Base-by-base conservation (phyloP, 2,888 invertebrate species). In the Drosophila rellima region DNA sequence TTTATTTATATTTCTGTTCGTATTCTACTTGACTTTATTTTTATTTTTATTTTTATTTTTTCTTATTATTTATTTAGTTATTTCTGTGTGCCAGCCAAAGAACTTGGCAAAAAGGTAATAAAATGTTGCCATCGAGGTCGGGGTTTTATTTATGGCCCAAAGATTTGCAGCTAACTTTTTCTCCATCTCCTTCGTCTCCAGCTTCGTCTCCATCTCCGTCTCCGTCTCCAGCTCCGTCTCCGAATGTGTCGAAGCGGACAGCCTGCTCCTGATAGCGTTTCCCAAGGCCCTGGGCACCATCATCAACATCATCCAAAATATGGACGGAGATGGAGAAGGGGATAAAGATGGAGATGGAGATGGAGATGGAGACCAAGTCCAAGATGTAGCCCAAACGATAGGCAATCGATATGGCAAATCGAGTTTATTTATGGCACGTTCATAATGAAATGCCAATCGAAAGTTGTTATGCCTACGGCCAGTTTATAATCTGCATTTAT, bases 401-500 rank as follows among this genome's bases (percentile, higher is more conserved):
- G 42, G 51, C 52, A 57, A 62, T 51, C 62, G 62, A 68, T 68
- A 62, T 39, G 63, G 67, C 80, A 80, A 77, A 83, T 86, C 61
- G 74, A 80, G 83, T 82, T 82, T 82, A 85, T 82, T 82, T 82
- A 88, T 79, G 88, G 82, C 65, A 45, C 60, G 61, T 33, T 52
- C 67, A 88, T 77, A 86, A 83, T 83, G 69, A 83, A 88, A 83
- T 74, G 89, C 87, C 83, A 83, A 80, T 88, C 89, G 84, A 85
- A 80, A 80, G 73, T 77, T 79, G 76, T 69, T 76, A 55, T 40
- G 78, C 75, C 79, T 45, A 61, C 55, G 68, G 75, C 68, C 59
- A 75, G 60, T 78, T 83, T 83, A 88, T 86, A 86, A 87, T 84
- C 89, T 76, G 64, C 70, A 84, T 89, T 89, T 87, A 76, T 87